Evolutionary conservation across 2,797 vertebrate genomes (phyloP).

Genomic region (Scarus forsteni): DNA sequence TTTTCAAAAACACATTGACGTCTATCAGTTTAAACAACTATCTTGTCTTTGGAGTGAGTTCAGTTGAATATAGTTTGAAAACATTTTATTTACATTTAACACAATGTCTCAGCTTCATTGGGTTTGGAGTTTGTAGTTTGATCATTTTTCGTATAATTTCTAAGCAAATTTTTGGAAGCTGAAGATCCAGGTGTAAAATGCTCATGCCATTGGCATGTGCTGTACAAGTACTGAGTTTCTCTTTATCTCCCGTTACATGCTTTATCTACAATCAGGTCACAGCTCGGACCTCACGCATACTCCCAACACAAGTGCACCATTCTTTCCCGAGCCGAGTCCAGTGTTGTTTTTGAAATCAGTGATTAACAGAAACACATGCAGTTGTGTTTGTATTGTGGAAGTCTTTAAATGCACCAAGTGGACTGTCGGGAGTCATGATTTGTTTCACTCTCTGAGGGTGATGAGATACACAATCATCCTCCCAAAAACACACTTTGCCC

Average conservation of each 20-base stretch:
- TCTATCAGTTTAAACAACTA: no score
- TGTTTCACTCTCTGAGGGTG: constrained; percentile 64
- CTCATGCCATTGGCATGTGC: no score
- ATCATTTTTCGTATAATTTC: no score
- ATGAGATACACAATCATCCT: constrained; percentile 65
- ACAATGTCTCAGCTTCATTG: no score
- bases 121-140: no score
- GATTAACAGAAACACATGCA: constrained; percentile 74
- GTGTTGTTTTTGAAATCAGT: constrained; percentile 73
- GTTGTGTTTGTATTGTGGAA: constrained; percentile 62
- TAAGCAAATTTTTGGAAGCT: no score
- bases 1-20: no score
- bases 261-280: constrained; percentile 40
- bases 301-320: constrained; percentile 48
- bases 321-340: constrained; percentile 38
- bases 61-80: no score
- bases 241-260: constrained; percentile 34
- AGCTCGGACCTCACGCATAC: constrained; percentile 66
- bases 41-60: no score
- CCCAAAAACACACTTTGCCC: constrained; percentile 36
- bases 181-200: no score
- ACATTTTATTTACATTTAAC: no score
- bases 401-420: constrained; percentile 48
- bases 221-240: neutral
- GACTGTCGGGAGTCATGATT: constrained; percentile 51